Conservation (phyloP, 2,888 invertebrate species). For the Brenthis daphne region DNA sequence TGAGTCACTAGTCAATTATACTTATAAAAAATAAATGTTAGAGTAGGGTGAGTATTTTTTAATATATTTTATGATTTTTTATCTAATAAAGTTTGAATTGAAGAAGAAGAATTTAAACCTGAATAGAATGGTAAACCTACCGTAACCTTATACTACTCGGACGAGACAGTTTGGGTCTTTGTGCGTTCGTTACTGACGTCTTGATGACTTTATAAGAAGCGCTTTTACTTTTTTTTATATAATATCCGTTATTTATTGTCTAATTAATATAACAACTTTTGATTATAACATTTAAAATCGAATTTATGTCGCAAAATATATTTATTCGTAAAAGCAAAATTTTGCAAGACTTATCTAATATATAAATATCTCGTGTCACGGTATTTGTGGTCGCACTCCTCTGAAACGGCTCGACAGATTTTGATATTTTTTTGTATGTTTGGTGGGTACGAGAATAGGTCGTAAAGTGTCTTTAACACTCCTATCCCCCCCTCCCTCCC, state of each 20-base stretch:
- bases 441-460: too few relatives aligned
- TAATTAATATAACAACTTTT: neutral
- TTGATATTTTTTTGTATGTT: too few relatives aligned
- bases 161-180: constrained; percentile 23
- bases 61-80: neutral
- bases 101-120: neutral
- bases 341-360: too few relatives aligned
- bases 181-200: constrained; percentile 15
- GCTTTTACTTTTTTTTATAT: constrained; percentile 9
- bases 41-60: neutral
- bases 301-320: neutral
- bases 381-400: too few relatives aligned
- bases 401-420: too few relatives aligned
- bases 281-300: neutral
- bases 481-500: too few relatives aligned
- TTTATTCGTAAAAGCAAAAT: too few relatives aligned
- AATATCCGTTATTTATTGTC: constrained; percentile 1
- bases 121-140: constrained; percentile 24
- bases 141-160: constrained; percentile 32
- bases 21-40: too few relatives aligned
- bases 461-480: too few relatives aligned
- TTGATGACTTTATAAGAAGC: constrained; percentile 24
- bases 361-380: too few relatives aligned
- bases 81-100: neutral
- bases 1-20: too few relatives aligned